Percentiles rank a stretch among this genome's conserved stretches.
Conservation (phyloP, 2,888 invertebrate species). For the Cephus rjabovi region DNA sequence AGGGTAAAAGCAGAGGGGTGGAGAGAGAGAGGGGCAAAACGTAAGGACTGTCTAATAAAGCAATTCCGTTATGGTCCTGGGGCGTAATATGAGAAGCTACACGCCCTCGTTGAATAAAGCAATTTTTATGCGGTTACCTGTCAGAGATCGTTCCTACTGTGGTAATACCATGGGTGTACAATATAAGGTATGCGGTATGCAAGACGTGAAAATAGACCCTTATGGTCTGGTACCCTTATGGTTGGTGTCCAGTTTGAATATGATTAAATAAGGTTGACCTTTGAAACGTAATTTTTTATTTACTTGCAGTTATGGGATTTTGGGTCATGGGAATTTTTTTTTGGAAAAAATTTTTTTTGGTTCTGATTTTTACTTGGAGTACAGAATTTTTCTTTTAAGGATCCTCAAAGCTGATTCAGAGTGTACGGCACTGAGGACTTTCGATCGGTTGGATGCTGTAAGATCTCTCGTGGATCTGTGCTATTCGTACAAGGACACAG, state of each 20-base stretch:
- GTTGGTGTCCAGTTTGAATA: not conserved
- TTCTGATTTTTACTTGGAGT: not conserved
- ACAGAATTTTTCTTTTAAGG: too few relatives aligned
- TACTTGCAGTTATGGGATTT: not conserved
- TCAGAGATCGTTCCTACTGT: not conserved
- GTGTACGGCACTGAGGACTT: not conserved
- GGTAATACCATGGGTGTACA: not conserved
- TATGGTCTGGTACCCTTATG: not conserved
- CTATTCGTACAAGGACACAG: conserved; percentile 44
- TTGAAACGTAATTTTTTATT: not conserved
- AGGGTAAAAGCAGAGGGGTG: conserved; percentile 28
- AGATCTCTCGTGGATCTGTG: conserved; percentile 20
- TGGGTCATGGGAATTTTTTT: not conserved
- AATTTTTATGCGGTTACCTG: conserved; percentile 39
- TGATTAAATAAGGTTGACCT: not conserved
- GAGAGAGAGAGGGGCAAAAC: conserved; percentile 16
- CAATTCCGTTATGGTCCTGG: conserved; percentile 59
- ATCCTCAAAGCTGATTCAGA: too few relatives aligned
- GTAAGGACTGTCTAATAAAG: conserved; percentile 57
- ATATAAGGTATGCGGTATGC: not conserved
- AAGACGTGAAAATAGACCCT: not conserved
- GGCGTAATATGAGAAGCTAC: conserved; percentile 64
- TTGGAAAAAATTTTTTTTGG: not conserved
- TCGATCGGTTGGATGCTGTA: not conserved
- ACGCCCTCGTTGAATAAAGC: conserved; percentile 51